Evolutionary conservation across 2,113 vertebrate species (phyloP), one percentile per base, ranked within the genome.

Genomic region (Xenopus laevis): DNA sequence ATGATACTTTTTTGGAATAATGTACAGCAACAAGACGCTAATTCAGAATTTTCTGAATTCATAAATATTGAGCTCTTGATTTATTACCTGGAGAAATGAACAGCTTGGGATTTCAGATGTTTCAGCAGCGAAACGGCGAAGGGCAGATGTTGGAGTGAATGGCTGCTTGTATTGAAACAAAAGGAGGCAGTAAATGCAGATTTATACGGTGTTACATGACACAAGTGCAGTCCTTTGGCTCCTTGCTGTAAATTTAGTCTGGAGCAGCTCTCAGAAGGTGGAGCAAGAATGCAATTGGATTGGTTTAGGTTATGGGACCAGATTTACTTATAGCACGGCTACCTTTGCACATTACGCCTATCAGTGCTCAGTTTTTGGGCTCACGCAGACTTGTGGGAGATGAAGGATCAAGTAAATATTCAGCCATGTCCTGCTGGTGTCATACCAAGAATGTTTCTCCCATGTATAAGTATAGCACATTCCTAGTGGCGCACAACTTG

Each of bases 1-100:
- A 77, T 69, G 58, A 77, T 62, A 57, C 67, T 64, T 80, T 55
- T 82, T 85, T 85, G 80, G 78, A 84, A 79, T 77, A 77, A 72
- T 69, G 72, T 79, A 84, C 84, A 83, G 77, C 74, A 79, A 59
- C 71, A 70, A 1, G 78, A 65, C 77, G 77, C 71, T 79, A 53
- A 79, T 83, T 83, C 78, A 81, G 55, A 69, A 71, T 71, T 79
- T 79, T 45, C 27, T 47, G 79, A 81, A 81, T 79, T 77, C 52
- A 45, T 0, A 0, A 1, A 81, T 83, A 79, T 80, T 71, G 71
- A 44, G 18, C 33, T 64, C 16, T 65, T 82, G 80, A 87, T 85
- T 85, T 85, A 84, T 81, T 81, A 60, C 0, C 0, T 82, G 78
- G 71, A 81, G 83, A 79, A 78, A 40, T 15, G 70, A 79, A 78